Base-by-base conservation (phyloP, 2,113 vertebrate genomes). In the Alouatta palliata region DNA sequence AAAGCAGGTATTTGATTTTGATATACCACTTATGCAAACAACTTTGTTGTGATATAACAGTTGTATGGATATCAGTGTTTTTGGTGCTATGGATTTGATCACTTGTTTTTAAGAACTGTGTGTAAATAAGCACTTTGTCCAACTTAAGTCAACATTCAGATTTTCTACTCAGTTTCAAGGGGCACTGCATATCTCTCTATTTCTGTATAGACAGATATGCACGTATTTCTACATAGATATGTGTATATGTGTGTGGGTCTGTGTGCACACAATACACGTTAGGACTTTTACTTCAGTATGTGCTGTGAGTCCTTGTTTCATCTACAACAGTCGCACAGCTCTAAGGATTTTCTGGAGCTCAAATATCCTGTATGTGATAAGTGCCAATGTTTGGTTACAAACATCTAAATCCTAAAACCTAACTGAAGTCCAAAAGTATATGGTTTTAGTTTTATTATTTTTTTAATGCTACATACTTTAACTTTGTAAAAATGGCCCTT, bases 1-100 rank as follows among this genome's bases (percentile, higher is more conserved):
- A 94, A 75, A 85, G 40, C 35, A 94, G 71, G 79, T 96, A 56
- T 66, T 84, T 94, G 37, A 95, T 97, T 96, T 93, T 95, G 71
- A 75, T 97, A 95, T 96, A 82, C 58, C 20, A n/a, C 13, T 80
- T 87, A 45, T 19, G 49, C 56, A 87, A 20, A 83, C 40, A 79
- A 71, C 76, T 88, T 82, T 90, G 37, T 58, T 81, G 37, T 91
- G 68, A 82, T 71, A 12, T 21, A 75, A 56, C 32, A 35, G 56
- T n/a, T 75, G 37, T 82, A 30, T 4, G 6, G 49, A 95, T 87
- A 88, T 11, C 17, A 12, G 5, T 37, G 32, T 79, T 66, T 58
- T 88, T 14, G 52, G 32, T 83, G 16, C 5, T 49, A 87, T 10
- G 85, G 7, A 90, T 90, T 32, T 68, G 56, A 76, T 25, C 23